Evolutionary conservation across 2,113 vertebrate species (phyloP).

Genomic region (Donacobius atricapilla): DNA sequence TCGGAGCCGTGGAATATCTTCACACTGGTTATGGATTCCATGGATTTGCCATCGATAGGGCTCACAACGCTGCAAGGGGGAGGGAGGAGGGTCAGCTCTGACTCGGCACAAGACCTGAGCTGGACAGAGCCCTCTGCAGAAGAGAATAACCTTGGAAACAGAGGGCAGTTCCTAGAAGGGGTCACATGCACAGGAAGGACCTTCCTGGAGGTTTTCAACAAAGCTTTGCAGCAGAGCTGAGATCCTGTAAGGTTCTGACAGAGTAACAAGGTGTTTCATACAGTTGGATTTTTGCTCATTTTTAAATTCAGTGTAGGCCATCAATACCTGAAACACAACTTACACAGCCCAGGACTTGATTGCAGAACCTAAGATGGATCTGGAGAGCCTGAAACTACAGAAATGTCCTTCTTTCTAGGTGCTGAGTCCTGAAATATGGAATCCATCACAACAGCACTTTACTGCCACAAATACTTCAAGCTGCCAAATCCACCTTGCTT

Average conservation of each 20-base stretch:
- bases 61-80: constrained; percentile 82
- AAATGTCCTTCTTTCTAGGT: neutral
- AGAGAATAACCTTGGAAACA: neutral
- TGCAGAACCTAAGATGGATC: neutral
- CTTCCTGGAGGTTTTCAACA: neutral
- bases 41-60: constrained; percentile 94
- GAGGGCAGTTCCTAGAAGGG: neutral
- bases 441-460: neutral
- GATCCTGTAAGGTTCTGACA: neutral
- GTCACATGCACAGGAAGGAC: neutral
- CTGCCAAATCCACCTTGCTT: neutral
- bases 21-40: constrained; percentile 95
- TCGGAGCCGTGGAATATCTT: constrained; percentile 98
- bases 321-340: neutral
- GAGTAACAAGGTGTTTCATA: accelerated
- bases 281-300: neutral
- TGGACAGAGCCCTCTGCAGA: neutral
- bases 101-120: neutral
- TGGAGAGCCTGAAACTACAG: neutral
- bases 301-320: neutral
- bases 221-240: neutral
- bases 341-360: neutral
- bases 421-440: neutral
- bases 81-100: neutral
- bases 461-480: neutral